Evolutionary conservation across 2,888 invertebrate species (phyloP).

Genomic region (Platycheirus albimanus): DNA sequence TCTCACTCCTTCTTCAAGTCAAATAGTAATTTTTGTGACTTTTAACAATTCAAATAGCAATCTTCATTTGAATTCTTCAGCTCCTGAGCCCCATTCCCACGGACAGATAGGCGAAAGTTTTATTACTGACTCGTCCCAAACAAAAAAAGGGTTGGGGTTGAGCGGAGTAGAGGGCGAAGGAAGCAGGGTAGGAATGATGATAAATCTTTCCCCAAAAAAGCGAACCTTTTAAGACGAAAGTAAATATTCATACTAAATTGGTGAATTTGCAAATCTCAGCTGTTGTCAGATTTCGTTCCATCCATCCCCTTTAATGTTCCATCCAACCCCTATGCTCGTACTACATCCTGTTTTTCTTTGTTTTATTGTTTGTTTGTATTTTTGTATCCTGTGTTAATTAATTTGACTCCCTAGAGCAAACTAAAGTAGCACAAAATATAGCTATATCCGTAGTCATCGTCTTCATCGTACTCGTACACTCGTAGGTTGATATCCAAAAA

Average conservation of each 20-base stretch:
- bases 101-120: neutral
- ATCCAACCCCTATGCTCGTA: neutral
- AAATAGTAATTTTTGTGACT: slow-evolving; percentile 70
- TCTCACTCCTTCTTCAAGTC: slow-evolving; percentile 17
- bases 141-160: neutral
- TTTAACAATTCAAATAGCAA: slow-evolving; percentile 56
- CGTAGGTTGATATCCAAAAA: no score
- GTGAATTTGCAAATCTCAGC: slow-evolving; percentile 70
- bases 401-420: slow-evolving; percentile 70
- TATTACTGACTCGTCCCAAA: no score
- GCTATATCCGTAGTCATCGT: no score
- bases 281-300: slow-evolving; percentile 53
- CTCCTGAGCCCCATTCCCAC: neutral
- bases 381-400: slow-evolving; percentile 68
- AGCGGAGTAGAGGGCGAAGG: no score
- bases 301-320: neutral
- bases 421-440: slow-evolving; percentile 28
- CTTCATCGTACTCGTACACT: no score
- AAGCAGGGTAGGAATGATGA: no score
- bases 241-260: slow-evolving; percentile 59
- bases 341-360: slow-evolving; percentile 25
- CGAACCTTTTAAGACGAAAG: slow-evolving; percentile 53
- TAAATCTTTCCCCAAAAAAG: slow-evolving; percentile 53
- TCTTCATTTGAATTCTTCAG: slow-evolving; percentile 1
- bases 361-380: slow-evolving; percentile 62